phyloP scores from a whole-genome alignment of 2,888 invertebrate genomes.

The Invenusta paracnida region DNA sequence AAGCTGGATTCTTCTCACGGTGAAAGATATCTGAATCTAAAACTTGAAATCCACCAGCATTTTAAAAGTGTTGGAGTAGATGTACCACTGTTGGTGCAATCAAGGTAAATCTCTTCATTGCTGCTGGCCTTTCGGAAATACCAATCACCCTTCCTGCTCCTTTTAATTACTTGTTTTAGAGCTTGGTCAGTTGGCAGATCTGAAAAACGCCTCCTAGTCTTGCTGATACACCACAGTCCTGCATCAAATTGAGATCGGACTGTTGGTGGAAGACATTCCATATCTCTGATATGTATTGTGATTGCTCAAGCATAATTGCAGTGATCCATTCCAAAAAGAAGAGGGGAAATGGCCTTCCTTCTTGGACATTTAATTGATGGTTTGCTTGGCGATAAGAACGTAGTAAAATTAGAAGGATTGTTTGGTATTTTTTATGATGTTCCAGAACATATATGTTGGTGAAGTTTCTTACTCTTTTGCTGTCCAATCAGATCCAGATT shows the following conservation, averaged over 20 bases:
- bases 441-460: constrained; percentile 22
- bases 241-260: constrained; percentile 12
- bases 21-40: constrained; percentile 3
- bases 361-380: constrained; percentile 13
- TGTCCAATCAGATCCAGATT: neutral
- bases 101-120: constrained; percentile 6
- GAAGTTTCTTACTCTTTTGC: constrained; percentile 19
- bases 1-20: neutral
- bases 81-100: constrained; percentile 6
- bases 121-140: constrained; percentile 23
- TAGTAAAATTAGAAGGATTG: constrained; percentile 21
- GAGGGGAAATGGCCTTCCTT: constrained; percentile 21
- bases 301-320: constrained; percentile 3
- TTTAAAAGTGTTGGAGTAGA: constrained; percentile 7
- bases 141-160: constrained; percentile 19
- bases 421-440: constrained; percentile 9
- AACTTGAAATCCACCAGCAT: constrained; percentile 18
- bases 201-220: constrained; percentile 7
- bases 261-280: constrained; percentile 25
- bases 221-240: constrained; percentile 26
- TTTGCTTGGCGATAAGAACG: constrained; percentile 20
- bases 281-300: constrained; percentile 23
- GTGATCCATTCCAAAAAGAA: constrained; percentile 22
- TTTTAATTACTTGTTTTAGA: constrained; percentile 3
- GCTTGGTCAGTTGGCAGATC: constrained; percentile 21